phyloP scores from a whole-genome alignment of 2,888 invertebrate genomes.

The Ethmia dodecea region DNA sequence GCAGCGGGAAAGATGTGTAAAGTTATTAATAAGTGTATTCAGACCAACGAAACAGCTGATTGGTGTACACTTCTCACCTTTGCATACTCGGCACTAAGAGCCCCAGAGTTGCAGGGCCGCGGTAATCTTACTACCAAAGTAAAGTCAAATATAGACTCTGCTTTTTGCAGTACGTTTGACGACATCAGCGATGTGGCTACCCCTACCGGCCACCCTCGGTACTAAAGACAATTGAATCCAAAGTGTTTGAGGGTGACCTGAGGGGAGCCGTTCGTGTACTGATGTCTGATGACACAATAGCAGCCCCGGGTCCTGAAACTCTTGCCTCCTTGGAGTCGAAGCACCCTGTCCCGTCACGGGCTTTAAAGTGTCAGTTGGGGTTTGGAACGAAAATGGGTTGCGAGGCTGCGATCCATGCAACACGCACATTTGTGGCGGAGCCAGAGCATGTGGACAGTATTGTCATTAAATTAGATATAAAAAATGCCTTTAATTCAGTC shows the following conservation, averaged over 20 bases:
- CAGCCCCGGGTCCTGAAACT: not conserved
- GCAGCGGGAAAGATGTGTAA: constrained; percentile 1
- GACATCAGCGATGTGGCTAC: not conserved
- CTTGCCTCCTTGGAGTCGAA: not conserved
- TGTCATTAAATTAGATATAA: constrained; percentile 1
- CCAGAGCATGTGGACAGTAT: not conserved
- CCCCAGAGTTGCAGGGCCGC: not conserved
- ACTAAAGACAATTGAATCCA: not conserved
- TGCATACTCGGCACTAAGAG: constrained; percentile 8
- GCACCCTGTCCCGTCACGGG: not conserved
- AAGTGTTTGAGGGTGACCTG: constrained; percentile 1
- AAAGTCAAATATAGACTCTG: not conserved
- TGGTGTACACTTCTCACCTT: constrained; percentile 8
- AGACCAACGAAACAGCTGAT: constrained; percentile 1
- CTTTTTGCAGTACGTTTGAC: not conserved
- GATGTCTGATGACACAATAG: not conserved
- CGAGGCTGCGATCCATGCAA: too few relatives aligned
- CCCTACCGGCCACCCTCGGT: not conserved
- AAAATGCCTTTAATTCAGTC: not conserved
- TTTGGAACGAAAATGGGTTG: not conserved
- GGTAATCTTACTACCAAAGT: constrained; percentile 10
- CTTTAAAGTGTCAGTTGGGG: not conserved
- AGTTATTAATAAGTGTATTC: constrained; percentile 1
- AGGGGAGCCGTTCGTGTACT: constrained; percentile 1
- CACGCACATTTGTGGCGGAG: not conserved